Conservation (phyloP, 2,888 invertebrate genomes). For the Deilephila elpenor region DNA sequence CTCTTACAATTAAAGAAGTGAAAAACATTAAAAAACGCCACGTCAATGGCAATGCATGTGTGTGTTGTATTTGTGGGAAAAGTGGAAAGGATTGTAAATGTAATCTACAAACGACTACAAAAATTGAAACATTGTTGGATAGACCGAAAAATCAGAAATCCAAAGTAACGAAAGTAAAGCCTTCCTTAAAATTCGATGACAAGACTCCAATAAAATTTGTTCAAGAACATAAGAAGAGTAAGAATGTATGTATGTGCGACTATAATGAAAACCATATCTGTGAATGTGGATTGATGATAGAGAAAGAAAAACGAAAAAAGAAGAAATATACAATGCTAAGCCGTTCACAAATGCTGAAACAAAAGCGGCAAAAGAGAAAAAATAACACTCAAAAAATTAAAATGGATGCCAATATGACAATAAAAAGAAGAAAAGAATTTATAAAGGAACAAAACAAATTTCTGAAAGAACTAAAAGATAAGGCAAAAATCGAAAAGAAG, state of each 20-base stretch:
- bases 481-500: conserved; percentile 39
- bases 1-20: background rate
- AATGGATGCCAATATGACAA: conserved; percentile 30
- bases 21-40: background rate
- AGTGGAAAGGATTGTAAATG: background rate
- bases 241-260: conserved; percentile 30
- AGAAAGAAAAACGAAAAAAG: conserved; percentile 14
- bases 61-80: conserved; percentile 18
- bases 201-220: background rate
- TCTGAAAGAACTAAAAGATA: conserved; percentile 40
- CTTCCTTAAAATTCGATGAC: background rate
- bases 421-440: conserved; percentile 34
- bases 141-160: background rate
- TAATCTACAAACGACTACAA: background rate
- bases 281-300: conserved; percentile 20
- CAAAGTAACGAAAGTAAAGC: background rate
- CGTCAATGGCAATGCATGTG: background rate
- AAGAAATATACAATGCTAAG: conserved; percentile 18
- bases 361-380: conserved; percentile 26
- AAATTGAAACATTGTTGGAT: background rate
- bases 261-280: conserved; percentile 24
- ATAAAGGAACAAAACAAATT: conserved; percentile 37
- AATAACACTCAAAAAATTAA: conserved; percentile 30
- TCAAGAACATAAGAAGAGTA: background rate
- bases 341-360: conserved; percentile 19